These are phyloP conservation scores for Istiophorus platypterus DNA, from an alignment of 2,113 vertebrate species.

Conservation along the genomic window DNA sequence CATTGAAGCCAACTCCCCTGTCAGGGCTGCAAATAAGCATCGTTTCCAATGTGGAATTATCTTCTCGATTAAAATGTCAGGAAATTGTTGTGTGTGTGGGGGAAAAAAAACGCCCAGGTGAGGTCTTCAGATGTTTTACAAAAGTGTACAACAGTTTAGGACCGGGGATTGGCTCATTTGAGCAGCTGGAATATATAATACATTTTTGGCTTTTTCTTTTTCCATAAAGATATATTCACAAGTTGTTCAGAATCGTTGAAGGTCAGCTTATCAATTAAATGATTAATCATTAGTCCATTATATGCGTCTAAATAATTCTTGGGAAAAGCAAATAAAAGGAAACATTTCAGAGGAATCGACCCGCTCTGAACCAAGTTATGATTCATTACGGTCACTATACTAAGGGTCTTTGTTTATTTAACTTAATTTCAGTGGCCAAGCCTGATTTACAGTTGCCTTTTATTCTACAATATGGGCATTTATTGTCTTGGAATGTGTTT, in stretches of 20 bases:
- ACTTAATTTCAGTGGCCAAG: conserved; percentile 3
- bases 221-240: too few relatives aligned
- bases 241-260: background rate
- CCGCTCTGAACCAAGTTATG: conserved; percentile 39
- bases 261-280: background rate
- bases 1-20: conserved; percentile 27
- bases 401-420: conserved; percentile 10
- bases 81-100: too few relatives aligned
- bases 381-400: conserved; percentile 22
- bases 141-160: background rate
- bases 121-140: background rate
- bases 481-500: conserved; percentile 9
- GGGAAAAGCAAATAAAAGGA: background rate
- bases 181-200: background rate
- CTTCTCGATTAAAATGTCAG: background rate
- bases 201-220: background rate
- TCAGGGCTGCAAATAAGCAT: background rate
- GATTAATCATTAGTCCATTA: background rate
- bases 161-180: background rate
- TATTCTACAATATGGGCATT: conserved; percentile 6
- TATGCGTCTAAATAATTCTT: background rate
- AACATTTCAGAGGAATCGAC: conserved; percentile 28
- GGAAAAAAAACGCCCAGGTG: background rate
- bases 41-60: background rate
- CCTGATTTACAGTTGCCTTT: conserved; percentile 11